Percentiles rank a stretch among this genome's conserved stretches.
phyloP scores from a whole-genome alignment of 2,113 vertebrate genomes.

The Fulmarus glacialis region DNA sequence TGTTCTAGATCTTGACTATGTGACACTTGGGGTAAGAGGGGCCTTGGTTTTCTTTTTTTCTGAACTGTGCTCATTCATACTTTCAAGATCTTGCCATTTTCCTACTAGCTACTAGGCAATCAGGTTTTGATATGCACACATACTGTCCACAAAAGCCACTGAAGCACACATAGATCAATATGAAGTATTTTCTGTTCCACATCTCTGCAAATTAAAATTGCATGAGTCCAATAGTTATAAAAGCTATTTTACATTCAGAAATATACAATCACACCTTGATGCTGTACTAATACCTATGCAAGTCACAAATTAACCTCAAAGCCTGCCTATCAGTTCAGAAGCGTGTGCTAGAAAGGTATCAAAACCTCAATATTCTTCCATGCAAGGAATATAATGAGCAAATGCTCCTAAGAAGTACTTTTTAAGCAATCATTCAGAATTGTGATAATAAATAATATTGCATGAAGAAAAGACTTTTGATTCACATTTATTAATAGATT shows the following conservation, averaged over 20 bases:
- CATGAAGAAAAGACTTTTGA: not conserved
- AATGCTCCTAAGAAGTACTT: not conserved
- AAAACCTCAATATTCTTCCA: not conserved
- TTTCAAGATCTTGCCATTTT: slow-evolving; percentile 3
- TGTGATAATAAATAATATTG: not conserved
- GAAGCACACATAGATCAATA: not conserved
- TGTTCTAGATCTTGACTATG: not conserved
- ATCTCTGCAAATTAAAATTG: not conserved
- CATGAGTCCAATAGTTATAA: not conserved
- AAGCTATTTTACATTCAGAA: not conserved
- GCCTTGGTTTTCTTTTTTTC: not conserved
- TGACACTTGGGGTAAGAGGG: not conserved
- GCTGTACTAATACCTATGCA: not conserved
- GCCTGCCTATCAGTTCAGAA: not conserved
- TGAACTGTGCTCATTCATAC: not conserved
- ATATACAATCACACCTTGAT: not conserved
- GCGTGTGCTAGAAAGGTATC: not conserved
- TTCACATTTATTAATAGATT: not conserved
- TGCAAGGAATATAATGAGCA: not conserved
- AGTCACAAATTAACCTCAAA: not conserved
- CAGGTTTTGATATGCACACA: not conserved
- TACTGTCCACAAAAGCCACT: not conserved
- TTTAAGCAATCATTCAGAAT: not conserved
- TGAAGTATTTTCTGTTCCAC: not conserved
- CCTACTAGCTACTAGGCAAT: not conserved